Evolutionary conservation across 2,113 vertebrate genomes (phyloP), one percentile per base, ranked within the genome.

Genomic region (Bothrops jararaca): DNA sequence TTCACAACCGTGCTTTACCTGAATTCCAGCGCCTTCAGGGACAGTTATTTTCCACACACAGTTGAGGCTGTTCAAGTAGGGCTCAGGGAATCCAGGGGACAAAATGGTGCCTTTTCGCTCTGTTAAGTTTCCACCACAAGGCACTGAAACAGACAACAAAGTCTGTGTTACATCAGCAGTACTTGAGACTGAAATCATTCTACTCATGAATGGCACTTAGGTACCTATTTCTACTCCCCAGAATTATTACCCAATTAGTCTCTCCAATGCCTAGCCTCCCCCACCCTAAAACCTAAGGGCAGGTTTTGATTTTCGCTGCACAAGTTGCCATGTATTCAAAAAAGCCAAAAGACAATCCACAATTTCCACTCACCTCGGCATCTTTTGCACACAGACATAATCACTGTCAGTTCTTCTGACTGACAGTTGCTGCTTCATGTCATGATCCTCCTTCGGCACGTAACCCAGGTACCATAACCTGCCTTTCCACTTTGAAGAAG

Each of bases 11-110:
- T 6, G 0, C 89, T 2, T 22, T 97, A 99, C 99, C 99, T 99
- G 99, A 69, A 99, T 99, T 94, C 99, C 99, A 0, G 99, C 99
- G 85, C 99, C 99, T 94, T 99, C 99, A 0, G 99, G 99, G 90
- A 99, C 99, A 0, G 98, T 98, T 95, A 99, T 99, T 97, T 99
- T 99, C 99, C 99, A 99, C 57, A 99, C 98, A 8, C 99, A 99
- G 97, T 99, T 99, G 95, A 99, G 98, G 95, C 99, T 99, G 97
- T 99, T 99, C 90, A 99, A 98, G 97, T 99, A 99, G 0, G 99
- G 99, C 96, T 99, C 99, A 0, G 99, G 99, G 96, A 99, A 99
- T 45, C 99, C 99, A 0, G 99, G 99, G 60, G 99, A 99, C 93
- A 99, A 97, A 97, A 99, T 99, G 96, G 99, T 99, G 22, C 99